Base-by-base conservation (phyloP, 2,888 invertebrate genomes). In the Drosophila stalkeri region DNA sequence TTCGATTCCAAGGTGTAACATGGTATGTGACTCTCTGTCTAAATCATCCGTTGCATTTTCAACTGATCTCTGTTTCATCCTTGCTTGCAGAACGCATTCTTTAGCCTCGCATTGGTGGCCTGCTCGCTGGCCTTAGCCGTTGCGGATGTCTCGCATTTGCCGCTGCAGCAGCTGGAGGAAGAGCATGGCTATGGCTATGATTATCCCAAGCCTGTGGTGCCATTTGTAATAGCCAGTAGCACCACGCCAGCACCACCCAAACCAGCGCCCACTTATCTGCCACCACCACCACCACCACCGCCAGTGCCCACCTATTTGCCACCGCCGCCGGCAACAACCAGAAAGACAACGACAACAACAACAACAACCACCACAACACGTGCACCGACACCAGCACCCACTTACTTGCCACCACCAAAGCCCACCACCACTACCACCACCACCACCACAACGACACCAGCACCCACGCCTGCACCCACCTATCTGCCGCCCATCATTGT, bases 101-200 rank as follows among this genome's bases (percentile, higher is more conserved):
- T 91, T 0, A 64, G 64, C 39, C 46, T 57, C 23, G 39, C 85
- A 35, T 35, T 91, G 43, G 74, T 77, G 49, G 49, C 80, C 33
- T 81, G 88, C 56, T 59, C 75, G 47, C 20, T 86, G 59, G 85
- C 82, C 1, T 27, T 84, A 39, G 81, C 67, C n/a, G 69, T 79
- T 18, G 89, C 86, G 3, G 91, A 91, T 79, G 91, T 91, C 12
- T 91, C 91, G 8, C 92, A 91, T 41, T 62, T 91, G 61, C 81
- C 86, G 14, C 64, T 74, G 66, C 76, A 79, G 35, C 46, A 51
- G 51, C 62, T 80, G 33, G 77, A 65, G 47, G 51, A 33, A n/a
- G 76, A 78, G 4, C 86, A 86, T 33, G 85, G 85, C 16, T 75
- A 91, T 62, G 92, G 91, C 35, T 91, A 92, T 49, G 82, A 82